These are phyloP conservation scores for Neuroscelio doddi DNA, from an alignment of 2,888 invertebrate species.

Conservation along the genomic window DNA sequence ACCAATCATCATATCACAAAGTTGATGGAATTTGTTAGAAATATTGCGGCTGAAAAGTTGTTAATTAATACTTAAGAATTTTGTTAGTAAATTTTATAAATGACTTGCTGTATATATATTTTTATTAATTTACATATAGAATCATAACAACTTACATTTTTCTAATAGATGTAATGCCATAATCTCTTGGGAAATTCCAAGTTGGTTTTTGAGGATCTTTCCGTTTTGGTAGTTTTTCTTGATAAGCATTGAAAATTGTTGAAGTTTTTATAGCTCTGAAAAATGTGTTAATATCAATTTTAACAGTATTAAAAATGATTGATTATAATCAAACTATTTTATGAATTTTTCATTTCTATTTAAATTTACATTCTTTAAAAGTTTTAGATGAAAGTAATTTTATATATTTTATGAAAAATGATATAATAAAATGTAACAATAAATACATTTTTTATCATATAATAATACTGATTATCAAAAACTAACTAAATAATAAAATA, in stretches of 20 bases:
- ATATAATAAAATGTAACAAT: too few relatives aligned
- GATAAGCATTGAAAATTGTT: conserved; percentile 84
- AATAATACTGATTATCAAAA: too few relatives aligned
- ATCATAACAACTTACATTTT: conserved; percentile 81
- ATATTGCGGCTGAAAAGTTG: conserved; percentile 77
- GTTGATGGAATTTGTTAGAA: conserved; percentile 78
- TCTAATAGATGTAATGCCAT: conserved; percentile 82
- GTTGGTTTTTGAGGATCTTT: conserved; percentile 82
- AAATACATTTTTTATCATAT: too few relatives aligned
- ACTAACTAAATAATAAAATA: too few relatives aligned
- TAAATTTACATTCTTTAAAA: too few relatives aligned
- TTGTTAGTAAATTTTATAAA: background rate
- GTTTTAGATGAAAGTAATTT: too few relatives aligned
- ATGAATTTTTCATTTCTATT: too few relatives aligned
- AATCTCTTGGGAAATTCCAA: conserved; percentile 80
- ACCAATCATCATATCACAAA: conserved; percentile 79
- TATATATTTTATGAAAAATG: too few relatives aligned
- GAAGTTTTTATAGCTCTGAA: conserved; percentile 76
- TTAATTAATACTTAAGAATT: background rate
- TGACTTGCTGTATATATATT: too few relatives aligned
- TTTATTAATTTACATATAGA: conserved; percentile 2
- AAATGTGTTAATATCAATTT: too few relatives aligned
- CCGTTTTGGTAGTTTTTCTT: conserved; percentile 82
- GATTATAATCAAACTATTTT: too few relatives aligned
- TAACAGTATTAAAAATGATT: too few relatives aligned